Percentiles rank a stretch among this genome's conserved stretches.
Conservation (phyloP, 1,140 invertebrate species). For the Tetragonula clypearis region DNA sequence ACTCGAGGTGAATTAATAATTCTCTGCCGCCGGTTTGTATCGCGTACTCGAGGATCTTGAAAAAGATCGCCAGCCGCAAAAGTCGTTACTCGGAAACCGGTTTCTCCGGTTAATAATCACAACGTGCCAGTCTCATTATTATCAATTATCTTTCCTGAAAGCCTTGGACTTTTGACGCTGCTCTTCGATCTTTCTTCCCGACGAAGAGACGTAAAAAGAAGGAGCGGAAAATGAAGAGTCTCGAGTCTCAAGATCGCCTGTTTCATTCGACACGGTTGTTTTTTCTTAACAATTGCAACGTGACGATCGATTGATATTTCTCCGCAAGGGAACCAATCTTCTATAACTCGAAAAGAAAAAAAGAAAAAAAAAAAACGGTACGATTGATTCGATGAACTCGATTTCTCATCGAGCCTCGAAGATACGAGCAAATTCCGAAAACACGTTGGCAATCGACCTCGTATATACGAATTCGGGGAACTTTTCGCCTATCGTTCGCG, state of each 20-base stretch:
- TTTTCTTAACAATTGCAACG: too few relatives aligned
- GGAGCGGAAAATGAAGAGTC: too few relatives aligned
- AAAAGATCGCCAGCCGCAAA: not conserved
- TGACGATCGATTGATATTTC: too few relatives aligned
- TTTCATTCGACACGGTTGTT: not conserved
- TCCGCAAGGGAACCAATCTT: too few relatives aligned
- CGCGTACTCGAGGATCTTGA: not conserved
- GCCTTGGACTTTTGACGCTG: not conserved
- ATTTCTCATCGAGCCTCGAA: not conserved
- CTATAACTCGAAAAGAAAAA: too few relatives aligned
- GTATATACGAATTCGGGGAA: not conserved
- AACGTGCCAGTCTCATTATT: too few relatives aligned
- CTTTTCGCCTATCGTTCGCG: not conserved
- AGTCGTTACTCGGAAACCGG: not conserved
- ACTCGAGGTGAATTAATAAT: too few relatives aligned
- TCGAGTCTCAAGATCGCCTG: too few relatives aligned
- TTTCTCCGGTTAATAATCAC: not conserved
- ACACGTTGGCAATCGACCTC: not conserved
- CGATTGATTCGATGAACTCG: not conserved
- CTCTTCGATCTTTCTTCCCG: too few relatives aligned
- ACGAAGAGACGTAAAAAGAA: too few relatives aligned
- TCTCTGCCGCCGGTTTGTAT: too few relatives aligned
- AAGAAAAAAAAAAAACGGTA: not conserved
- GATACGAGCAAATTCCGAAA: not conserved
- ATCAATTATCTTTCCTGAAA: too few relatives aligned